A percentile compares a stretch with the other conserved stretches of the same genome.
phyloP scores from a whole-genome alignment of 2,797 vertebrate species.

The Salarias fasciatus region DNA sequence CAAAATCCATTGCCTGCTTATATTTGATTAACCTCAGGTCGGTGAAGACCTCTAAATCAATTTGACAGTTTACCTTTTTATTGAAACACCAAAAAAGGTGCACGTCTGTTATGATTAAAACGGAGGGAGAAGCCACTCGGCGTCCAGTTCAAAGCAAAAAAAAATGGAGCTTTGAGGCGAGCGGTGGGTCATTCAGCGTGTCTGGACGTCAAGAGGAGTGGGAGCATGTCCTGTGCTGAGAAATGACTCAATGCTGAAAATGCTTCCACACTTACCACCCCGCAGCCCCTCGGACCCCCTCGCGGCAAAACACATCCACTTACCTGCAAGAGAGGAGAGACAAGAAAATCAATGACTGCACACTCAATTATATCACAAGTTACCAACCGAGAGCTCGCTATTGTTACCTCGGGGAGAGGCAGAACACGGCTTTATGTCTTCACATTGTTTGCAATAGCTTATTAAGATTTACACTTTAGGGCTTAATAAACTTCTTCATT shows the following conservation, averaged over 20 bases:
- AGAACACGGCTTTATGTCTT: slow-evolving; percentile 14
- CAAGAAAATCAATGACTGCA: slow-evolving; percentile 79
- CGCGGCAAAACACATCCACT: slow-evolving; percentile 77
- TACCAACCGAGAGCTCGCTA: slow-evolving; percentile 50
- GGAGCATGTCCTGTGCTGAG: slow-evolving; percentile 57
- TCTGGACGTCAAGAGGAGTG: slow-evolving; percentile 43
- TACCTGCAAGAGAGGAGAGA: slow-evolving; percentile 79
- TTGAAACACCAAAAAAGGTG: neutral
- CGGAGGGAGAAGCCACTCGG: neutral
- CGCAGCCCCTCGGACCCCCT: slow-evolving; percentile 65
- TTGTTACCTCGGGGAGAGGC: slow-evolving; percentile 53
- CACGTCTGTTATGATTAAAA: slow-evolving; percentile 1
- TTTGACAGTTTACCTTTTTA: slow-evolving; percentile 42
- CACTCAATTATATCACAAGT: slow-evolving; percentile 76
- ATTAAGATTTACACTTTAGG: slow-evolving; percentile 28
- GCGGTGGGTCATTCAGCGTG: slow-evolving; percentile 41
- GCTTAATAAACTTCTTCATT: slow-evolving; percentile 9
- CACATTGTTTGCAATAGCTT: slow-evolving; percentile 22
- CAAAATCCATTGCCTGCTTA: slow-evolving; percentile 36
- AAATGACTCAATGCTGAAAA: slow-evolving; percentile 70
- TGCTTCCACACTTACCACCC: slow-evolving; percentile 72
- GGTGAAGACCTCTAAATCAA: slow-evolving; percentile 62
- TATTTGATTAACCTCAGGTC: slow-evolving; percentile 70
- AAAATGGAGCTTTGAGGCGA: slow-evolving; percentile 26
- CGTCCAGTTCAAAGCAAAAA: slow-evolving; percentile 8